Conservation (phyloP, 1,140 invertebrate genomes). For the Diabrotica virgifera region DNA sequence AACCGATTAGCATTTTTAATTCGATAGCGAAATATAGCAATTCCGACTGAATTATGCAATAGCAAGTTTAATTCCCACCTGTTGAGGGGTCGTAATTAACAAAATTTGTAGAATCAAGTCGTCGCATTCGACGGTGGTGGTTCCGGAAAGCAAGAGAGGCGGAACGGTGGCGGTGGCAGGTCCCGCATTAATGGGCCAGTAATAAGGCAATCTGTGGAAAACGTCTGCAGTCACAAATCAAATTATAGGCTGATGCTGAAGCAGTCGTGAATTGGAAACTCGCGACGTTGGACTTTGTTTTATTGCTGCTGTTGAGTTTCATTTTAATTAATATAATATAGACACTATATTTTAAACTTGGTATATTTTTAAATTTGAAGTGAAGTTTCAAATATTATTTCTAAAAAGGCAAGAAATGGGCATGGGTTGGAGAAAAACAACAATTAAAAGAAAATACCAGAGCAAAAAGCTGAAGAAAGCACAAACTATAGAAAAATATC, state of each 20-base stretch:
- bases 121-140: background rate
- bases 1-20: background rate
- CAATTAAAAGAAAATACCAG: no score
- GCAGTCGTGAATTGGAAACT: background rate
- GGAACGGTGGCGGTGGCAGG: background rate
- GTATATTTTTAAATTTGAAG: no score
- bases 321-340: no score
- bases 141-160: conserved; percentile 6
- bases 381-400: no score
- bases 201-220: conserved; percentile 15
- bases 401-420: no score
- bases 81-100: conserved; percentile 15
- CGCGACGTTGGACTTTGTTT: background rate
- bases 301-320: no score
- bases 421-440: no score
- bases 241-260: background rate
- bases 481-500: no score
- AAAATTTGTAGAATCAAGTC: conserved; percentile 14
- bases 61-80: conserved; percentile 4
- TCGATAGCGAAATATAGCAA: background rate
- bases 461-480: no score
- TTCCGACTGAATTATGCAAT: background rate
- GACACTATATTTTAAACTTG: no score
- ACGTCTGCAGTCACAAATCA: background rate
- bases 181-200: conserved; percentile 10